These are phyloP conservation scores for Hystrix brachyura DNA, from an alignment of 2,113 vertebrate species.

Conservation along the genomic window DNA sequence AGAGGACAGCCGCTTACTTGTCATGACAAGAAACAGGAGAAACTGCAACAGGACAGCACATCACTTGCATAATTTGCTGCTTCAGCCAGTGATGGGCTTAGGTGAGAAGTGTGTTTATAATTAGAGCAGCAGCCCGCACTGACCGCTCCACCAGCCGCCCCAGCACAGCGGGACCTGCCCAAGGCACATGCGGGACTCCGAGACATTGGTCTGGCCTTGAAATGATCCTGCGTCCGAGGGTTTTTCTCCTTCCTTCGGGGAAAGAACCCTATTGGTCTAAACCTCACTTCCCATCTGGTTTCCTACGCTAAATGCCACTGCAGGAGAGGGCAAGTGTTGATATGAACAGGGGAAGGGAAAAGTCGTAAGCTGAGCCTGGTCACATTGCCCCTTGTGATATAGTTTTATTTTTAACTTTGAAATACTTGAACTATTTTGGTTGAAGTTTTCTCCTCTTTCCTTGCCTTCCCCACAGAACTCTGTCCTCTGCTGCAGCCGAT, in stretches of 20 bases:
- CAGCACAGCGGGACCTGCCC: conserved; percentile 14
- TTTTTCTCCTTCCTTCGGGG: conserved; percentile 45
- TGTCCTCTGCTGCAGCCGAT: conserved; percentile 33
- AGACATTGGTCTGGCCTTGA: background rate
- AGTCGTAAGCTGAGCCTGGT: conserved; percentile 88
- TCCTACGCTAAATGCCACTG: conserved; percentile 53
- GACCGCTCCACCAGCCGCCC: background rate
- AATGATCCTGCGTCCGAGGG: conserved; percentile 39
- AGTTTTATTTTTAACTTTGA: conserved; percentile 91
- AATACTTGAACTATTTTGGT: conserved; percentile 87
- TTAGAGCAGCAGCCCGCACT: conserved; percentile 56
- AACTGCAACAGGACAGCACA: conserved; percentile 32
- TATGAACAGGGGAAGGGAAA: conserved; percentile 79
- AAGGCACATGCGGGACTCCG: background rate
- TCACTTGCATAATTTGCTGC: conserved; percentile 60
- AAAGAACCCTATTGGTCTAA: background rate
- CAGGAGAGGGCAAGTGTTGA: conserved; percentile 80
- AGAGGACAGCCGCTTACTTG: conserved; percentile 52
- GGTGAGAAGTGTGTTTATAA: conserved; percentile 57
- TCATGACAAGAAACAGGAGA: conserved; percentile 73
- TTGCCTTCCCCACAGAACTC: conserved; percentile 65
- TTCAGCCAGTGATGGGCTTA: conserved; percentile 66
- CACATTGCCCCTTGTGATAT: conserved; percentile 85
- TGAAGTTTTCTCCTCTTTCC: conserved; percentile 82
- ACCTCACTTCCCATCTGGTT: conserved; percentile 3